These are phyloP conservation scores for Aphodius granarius DNA, from an alignment of 2,888 invertebrate species.

Conservation along the genomic window DNA sequence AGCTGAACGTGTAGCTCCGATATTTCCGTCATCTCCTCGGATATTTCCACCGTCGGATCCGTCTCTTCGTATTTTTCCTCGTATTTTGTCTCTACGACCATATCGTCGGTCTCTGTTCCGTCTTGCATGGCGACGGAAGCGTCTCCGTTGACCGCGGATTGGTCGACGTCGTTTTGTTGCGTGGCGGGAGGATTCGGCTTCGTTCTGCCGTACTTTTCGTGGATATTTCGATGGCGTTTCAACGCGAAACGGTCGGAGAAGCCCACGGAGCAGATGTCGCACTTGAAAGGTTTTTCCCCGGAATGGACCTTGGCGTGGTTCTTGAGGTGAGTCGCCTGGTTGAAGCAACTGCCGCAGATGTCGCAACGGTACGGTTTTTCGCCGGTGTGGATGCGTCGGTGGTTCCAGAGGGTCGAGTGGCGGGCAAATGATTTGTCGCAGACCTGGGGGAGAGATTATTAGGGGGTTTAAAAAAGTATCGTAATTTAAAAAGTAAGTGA, in stretches of 20 bases:
- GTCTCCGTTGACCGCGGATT: constrained; percentile 29
- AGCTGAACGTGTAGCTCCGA: constrained; percentile 52
- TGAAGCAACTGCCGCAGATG: constrained; percentile 87
- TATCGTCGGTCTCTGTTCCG: constrained; percentile 37
- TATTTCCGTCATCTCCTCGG: constrained; percentile 51
- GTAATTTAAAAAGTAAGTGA: too few species aligned
- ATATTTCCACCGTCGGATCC: constrained; percentile 41
- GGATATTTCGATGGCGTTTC: constrained; percentile 83
- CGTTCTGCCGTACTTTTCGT: constrained; percentile 79
- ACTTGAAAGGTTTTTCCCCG: constrained; percentile 80
- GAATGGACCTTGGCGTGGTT: constrained; percentile 86
- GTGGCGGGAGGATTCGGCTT: constrained; percentile 50
- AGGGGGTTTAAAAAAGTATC: too few species aligned
- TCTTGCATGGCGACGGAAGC: constrained; percentile 34
- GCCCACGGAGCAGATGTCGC: constrained; percentile 82
- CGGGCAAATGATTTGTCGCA: constrained; percentile 88
- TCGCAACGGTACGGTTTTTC: constrained; percentile 87
- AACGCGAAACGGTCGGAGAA: constrained; percentile 86
- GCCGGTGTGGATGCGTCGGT: constrained; percentile 84
- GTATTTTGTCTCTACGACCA: constrained; percentile 45
- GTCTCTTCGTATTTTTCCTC: constrained; percentile 46
- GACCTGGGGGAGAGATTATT: constrained; percentile 55
- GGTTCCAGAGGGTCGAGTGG: constrained; percentile 88
- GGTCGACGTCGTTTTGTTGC: constrained; percentile 11
- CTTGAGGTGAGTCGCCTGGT: constrained; percentile 86